Conservation (phyloP, 2,797 vertebrate genomes). For the Threskiornis aethiopicus region DNA sequence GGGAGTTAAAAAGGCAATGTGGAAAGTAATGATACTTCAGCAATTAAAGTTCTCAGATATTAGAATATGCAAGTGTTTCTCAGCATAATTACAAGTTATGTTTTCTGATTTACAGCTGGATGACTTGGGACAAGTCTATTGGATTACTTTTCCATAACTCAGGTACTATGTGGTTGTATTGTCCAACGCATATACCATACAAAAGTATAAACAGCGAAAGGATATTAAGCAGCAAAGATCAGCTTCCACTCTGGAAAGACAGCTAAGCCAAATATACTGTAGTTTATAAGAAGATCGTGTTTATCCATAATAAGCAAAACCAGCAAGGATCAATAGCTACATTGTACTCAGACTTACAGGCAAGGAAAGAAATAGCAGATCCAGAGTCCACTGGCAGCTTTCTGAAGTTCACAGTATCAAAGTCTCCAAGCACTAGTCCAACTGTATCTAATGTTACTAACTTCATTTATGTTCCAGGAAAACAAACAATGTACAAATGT, state of each 20-base stretch:
- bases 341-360: background rate
- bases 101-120: background rate
- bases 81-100: background rate
- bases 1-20: background rate
- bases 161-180: background rate
- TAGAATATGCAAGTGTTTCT: background rate
- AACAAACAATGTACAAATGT: background rate
- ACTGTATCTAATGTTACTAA: background rate
- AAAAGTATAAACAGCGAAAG: background rate
- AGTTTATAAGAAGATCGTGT: background rate
- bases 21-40: background rate
- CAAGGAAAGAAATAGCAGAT: background rate
- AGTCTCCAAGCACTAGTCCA: background rate
- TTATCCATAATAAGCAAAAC: background rate
- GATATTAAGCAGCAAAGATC: background rate
- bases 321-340: background rate
- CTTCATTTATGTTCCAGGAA: background rate
- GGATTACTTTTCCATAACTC: background rate
- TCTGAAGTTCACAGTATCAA: background rate
- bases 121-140: background rate
- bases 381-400: background rate
- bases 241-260: background rate
- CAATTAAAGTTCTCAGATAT: background rate
- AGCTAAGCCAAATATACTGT: background rate
- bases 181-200: background rate